These are phyloP conservation scores for Rotaria socialis DNA, from an alignment of 2,888 invertebrate genomes.

Conservation along the genomic window DNA sequence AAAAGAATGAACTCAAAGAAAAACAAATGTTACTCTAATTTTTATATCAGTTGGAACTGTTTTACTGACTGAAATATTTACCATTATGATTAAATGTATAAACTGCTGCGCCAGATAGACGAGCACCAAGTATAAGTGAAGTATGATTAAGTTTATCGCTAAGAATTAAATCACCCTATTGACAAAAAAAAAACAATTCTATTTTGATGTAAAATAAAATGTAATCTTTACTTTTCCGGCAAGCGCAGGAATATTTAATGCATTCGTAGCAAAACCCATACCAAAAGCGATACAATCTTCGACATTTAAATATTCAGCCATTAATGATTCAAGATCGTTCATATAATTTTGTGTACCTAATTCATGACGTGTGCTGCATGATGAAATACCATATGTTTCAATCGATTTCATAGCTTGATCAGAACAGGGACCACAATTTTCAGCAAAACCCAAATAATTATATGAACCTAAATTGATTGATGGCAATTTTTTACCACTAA, in stretches of 20 bases:
- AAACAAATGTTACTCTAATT: no score
- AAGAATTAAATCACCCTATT: conserved; percentile 74
- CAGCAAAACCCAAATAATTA: conserved; percentile 94
- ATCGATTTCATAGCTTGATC: conserved; percentile 70
- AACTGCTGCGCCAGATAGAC: conserved; percentile 77
- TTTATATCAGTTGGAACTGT: no score
- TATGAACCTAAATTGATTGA: conserved; percentile 94
- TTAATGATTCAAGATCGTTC: conserved; percentile 71
- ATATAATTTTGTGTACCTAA: conserved; percentile 64
- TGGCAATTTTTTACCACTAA: conserved; percentile 71
- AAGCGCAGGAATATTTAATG: conserved; percentile 82
- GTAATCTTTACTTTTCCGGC: conserved; percentile 65
- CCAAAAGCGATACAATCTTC: conserved; percentile 91
- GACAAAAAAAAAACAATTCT: conserved; percentile 5
- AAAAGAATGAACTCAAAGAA: no score
- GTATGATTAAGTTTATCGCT: conserved; percentile 97
- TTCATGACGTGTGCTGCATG: conserved; percentile 75
- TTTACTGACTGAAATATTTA: conserved; percentile 49
- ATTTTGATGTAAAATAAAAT: background rate
- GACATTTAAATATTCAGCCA: conserved; percentile 81
- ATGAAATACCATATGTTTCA: conserved; percentile 71
- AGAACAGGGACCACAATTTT: conserved; percentile 74
- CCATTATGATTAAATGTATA: conserved; percentile 72
- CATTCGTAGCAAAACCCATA: conserved; percentile 98
- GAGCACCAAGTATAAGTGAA: conserved; percentile 84